Percentiles rank a stretch among this genome's conserved stretches.
phyloP scores from a whole-genome alignment of 2,113 vertebrate species.

The Cryptotis parvus region DNA sequence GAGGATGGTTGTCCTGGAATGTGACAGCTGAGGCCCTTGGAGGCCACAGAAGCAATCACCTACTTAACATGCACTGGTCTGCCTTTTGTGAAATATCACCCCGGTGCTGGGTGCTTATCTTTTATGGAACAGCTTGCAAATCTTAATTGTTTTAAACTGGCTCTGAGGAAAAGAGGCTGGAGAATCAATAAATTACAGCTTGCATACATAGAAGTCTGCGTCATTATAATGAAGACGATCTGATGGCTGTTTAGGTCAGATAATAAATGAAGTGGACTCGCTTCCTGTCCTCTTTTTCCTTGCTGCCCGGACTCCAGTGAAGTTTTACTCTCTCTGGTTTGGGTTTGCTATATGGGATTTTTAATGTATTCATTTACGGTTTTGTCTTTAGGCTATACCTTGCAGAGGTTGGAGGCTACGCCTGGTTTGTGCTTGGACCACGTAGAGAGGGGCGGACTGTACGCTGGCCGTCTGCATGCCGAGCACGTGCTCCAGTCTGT shows the following conservation, averaged over 20 bases:
- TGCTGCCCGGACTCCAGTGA: background rate
- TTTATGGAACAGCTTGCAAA: constrained; percentile 80
- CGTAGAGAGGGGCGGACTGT: no score
- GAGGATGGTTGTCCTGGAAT: constrained; percentile 36
- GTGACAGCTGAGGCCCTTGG: constrained; percentile 11
- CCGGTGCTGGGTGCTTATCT: constrained; percentile 74
- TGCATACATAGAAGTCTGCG: constrained; percentile 76
- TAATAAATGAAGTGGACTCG: constrained; percentile 60
- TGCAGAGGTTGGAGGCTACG: no score
- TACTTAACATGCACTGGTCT: constrained; percentile 67
- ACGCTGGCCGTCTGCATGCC: no score
- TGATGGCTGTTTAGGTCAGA: constrained; percentile 68
- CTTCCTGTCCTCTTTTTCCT: background rate
- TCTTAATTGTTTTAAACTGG: constrained; percentile 80
- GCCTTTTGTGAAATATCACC: constrained; percentile 69
- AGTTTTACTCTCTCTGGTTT: background rate
- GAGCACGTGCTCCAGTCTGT: no score
- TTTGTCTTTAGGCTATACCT: no score
- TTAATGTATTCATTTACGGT: no score
- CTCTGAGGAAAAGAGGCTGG: constrained; percentile 78
- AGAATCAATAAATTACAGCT: constrained; percentile 78
- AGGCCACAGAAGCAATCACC: constrained; percentile 52
- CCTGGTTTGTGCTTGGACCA: no score
- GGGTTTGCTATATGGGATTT: background rate
- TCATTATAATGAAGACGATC: constrained; percentile 68